These are phyloP conservation scores for Callaeas wilsoni DNA, from an alignment of 2,113 vertebrate genomes.

Conservation along the genomic window DNA sequence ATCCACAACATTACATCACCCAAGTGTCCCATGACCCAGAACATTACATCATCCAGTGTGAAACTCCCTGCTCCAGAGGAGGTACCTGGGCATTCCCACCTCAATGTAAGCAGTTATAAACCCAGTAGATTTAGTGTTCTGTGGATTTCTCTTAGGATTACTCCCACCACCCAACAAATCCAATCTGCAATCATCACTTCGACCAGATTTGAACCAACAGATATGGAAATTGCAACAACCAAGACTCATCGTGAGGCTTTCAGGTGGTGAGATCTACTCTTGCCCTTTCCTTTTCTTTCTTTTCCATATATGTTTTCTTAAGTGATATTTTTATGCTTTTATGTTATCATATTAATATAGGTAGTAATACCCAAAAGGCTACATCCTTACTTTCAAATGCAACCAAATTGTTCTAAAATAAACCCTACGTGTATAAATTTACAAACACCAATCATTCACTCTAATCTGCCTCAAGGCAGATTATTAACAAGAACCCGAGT, in stretches of 20 bases:
- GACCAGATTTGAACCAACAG: not conserved
- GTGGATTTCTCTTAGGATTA: not conserved
- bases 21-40: not conserved
- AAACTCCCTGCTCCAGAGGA: not conserved
- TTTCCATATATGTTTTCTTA: not conserved
- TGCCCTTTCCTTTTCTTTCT: not conserved
- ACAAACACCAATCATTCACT: not conserved
- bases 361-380: not conserved
- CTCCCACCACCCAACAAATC: not conserved
- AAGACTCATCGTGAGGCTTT: rapidly evolving
- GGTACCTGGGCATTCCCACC: not conserved
- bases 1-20: not conserved
- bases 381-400: not conserved
- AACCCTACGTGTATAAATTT: not conserved
- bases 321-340: not conserved
- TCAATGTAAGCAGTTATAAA: not conserved
- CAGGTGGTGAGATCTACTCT: not conserved
- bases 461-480: not conserved
- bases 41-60: not conserved
- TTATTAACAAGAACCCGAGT: not conserved
- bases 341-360: not conserved
- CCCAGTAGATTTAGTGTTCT: not conserved
- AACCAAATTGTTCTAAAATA: not conserved
- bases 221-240: not conserved
- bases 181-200: not conserved